Base-by-base conservation (phyloP, 2,888 invertebrate genomes). In the Cistogaster globosa region DNA sequence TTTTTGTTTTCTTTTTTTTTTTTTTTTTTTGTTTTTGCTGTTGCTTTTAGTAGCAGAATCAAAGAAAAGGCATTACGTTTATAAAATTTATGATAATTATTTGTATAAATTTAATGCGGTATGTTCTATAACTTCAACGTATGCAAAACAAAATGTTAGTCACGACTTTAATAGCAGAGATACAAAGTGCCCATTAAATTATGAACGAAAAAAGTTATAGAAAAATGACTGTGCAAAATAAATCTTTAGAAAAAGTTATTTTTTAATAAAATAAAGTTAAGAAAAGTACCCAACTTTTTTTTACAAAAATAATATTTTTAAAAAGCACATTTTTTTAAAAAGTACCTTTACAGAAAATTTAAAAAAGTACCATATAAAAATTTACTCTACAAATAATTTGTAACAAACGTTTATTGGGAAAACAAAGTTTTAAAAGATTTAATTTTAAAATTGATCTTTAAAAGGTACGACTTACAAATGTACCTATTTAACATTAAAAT, bases 51-150 rank as follows among this genome's bases (percentile, higher is more conserved):
- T 0, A 22, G 20, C 38, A 26, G 20, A 65, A 55, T 32, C 16
- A 32, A 32, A 32, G 32, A 32, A 32, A 32, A 20, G 48, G 26
- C 11, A 18, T 72, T 51, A 48, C 51, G 26, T 22, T 65, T 75
- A 45, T 69, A 71, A 65, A 84, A 80, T 84, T 76, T 84, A 84
- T 84, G 65, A 76, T 14, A 75, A 71, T 58, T 65, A 60, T 7
- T 51, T 42, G 11, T 48, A 20, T 38, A 32, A 74, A 75, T 53
- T 79, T 79, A 26, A 57, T 55, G 71, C 71, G 65, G 60, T 76
- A 12, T 42, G 8, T 69, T 68, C 22, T 26, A 62, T 67, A 77
- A 63, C 75, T 20, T 75, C 12, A 42, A 53, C 26, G 26, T 12
- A 51, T 38, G 45, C 38, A 60, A 71, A 53, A 8, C 6, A 51